Evolutionary conservation across 2,797 vertebrate genomes (phyloP), one percentile per base, ranked within the genome.

Genomic region (Danionella dracula): DNA sequence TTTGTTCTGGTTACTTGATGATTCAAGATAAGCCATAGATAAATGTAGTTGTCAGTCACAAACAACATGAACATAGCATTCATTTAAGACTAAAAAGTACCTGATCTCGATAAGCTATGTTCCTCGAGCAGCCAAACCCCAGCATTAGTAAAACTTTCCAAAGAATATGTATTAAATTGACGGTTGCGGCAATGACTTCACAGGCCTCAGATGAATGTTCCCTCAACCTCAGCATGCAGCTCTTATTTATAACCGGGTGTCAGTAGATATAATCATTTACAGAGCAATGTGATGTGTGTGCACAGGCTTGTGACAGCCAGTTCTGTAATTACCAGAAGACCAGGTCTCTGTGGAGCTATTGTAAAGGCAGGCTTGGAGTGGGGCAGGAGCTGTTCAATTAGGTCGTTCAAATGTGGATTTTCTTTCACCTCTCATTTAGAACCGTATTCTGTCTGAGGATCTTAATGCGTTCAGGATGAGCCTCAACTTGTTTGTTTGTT

Each of bases 401-500:
- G 74, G 79, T 73, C 80, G 68, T 85, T 85, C 84, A 84, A 83
- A 80, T 48, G 76, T 63, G 50, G 77, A 83, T 80, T 75, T 78
- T 80, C 85, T 89, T 87, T 90, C 78, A 86, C 87, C 83, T 83
- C 29, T 34, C 54, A 54, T 61, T 84, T 83, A 71, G 51, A 67
- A 53, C 46, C 76, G 84, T 80, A 71, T 71, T 60, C 75, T 75
- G 69, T 75, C 70, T 80, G 71, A 76, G 78, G 65, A 72, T 77
- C 79, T 79, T 78, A 81, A 82, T 65, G 75, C 78, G 48, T 66
- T 78, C 60, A 74, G 81, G 67, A 85, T 83, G 64, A 67, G 83
- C 71, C 83, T 72, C 82, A 85, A 85, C 88, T 81, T 83, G 86
- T 88, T 88, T 90, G 85, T 90, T 90, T 88, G 85, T 88, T 87